A percentile compares a stretch with the other conserved stretches of the same genome.
phyloP scores from a whole-genome alignment of 1,140 invertebrate genomes.

The Epicauta chinensis region DNA sequence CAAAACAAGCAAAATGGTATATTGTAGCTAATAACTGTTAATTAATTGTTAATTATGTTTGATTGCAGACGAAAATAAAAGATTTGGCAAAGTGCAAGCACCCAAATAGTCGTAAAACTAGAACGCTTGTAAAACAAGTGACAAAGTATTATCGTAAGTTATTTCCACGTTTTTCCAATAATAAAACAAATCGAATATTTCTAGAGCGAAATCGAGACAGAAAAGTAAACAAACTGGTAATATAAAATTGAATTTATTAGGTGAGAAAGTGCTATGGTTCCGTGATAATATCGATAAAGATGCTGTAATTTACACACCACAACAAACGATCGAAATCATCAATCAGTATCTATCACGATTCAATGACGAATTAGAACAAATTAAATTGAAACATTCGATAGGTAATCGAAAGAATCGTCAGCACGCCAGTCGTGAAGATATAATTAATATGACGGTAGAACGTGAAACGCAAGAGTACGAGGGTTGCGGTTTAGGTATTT shows the following conservation, averaged over 20 bases:
- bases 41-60: neutral
- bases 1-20: no score
- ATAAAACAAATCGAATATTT: constrained; percentile 17
- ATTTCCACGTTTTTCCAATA: neutral
- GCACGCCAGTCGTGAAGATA: constrained; percentile 67
- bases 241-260: constrained; percentile 62
- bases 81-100: constrained; percentile 60
- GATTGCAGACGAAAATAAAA: constrained; percentile 36
- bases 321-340: constrained; percentile 54
- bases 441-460: constrained; percentile 64
- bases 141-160: constrained; percentile 45
- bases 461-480: constrained; percentile 63
- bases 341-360: constrained; percentile 53
- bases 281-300: constrained; percentile 52
- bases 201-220: constrained; percentile 52
- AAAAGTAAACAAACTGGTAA: constrained; percentile 55
- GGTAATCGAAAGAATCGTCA: constrained; percentile 63
- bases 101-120: constrained; percentile 71
- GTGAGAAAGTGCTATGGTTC: constrained; percentile 69
- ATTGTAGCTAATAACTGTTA: neutral
- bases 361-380: constrained; percentile 71
- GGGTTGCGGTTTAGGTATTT: constrained; percentile 61
- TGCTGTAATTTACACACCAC: constrained; percentile 48
- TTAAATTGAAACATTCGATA: constrained; percentile 65
- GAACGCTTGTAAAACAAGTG: constrained; percentile 58